These are phyloP conservation scores for Gymnoscopelus microlampas DNA, from an alignment of 2,797 vertebrate species.

Conservation along the genomic window DNA sequence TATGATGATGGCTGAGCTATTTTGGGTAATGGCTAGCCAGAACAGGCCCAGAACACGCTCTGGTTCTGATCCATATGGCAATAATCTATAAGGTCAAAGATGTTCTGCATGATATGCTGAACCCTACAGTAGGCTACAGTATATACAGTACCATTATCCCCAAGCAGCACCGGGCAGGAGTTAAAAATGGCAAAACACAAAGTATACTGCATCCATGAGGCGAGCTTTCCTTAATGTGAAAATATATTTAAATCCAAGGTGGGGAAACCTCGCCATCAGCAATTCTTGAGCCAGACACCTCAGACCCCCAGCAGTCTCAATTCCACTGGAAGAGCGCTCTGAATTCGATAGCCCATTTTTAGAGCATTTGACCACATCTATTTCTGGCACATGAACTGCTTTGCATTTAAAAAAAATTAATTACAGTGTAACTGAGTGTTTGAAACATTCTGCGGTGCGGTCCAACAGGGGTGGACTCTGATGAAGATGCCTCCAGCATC, in stretches of 20 bases:
- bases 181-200: too few species aligned
- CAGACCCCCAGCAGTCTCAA: not conserved
- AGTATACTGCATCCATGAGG: too few species aligned
- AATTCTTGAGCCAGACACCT: constrained; percentile 13
- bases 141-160: too few species aligned
- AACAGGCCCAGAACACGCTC: too few species aligned
- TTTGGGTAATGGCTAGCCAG: not conserved
- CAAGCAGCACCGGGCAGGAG: too few species aligned
- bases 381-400: constrained; percentile 5
- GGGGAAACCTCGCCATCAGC: constrained; percentile 16
- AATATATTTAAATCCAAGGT: constrained; percentile 12
- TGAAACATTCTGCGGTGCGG: constrained; percentile 17
- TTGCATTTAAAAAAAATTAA: not conserved
- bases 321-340: constrained; percentile 4
- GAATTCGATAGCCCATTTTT: not conserved
- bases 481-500: too few species aligned
- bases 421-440: not conserved
- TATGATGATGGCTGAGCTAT: not conserved
- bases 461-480: not conserved
- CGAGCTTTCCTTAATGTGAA: constrained; percentile 1
- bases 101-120: too few species aligned
- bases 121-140: too few species aligned
- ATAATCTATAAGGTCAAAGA: too few species aligned
- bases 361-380: not conserved
- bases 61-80: too few species aligned